Evolutionary conservation across 2,113 vertebrate genomes (phyloP), one percentile per base, ranked within the genome.

Genomic region (Upupa epops): DNA sequence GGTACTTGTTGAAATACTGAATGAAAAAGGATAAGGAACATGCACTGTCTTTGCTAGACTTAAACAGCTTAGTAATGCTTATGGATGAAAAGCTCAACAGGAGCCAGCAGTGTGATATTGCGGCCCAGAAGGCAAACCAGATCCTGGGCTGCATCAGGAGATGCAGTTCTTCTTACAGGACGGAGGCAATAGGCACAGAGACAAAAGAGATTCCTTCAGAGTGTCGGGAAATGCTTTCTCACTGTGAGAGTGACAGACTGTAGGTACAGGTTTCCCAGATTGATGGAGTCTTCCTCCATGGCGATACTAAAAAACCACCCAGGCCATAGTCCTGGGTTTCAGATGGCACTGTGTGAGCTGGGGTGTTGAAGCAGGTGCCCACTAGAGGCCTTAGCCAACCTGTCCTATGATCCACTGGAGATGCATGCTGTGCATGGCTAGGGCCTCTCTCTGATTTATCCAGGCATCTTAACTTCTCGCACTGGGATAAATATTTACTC

Each of bases 361-460:
- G 2, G 0, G 0, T 2, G 1, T 59, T 45, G 46, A 14, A 28
- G 21, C 18, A 46, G 32, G 31, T 54, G 70, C 46, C 15, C 13
- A 52, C 28, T 28, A 49, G 51, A 77, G 20, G 36, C 37, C 11
- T 6, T 4, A 46, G 11, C 42, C 65, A 31, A 2, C 7, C 52
- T 74, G 2, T 7, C 28, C 1, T 63, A 9, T 1, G 3, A 13
- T 46, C 28, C 76, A 37, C 17, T 42, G n/a, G 40, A 73, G 28
- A 54, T 59, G 36, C 10, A 42, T 83, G 28, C 32, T 2, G 0
- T 40, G 6, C 19, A 0, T 22, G 17, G 21, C 40, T 42, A 37
- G 37, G 42, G 25, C 8, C 42, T 51, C 4, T 19, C 15, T 25
- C 34, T 56, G 24, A 4, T n/a, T 9, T 29, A 51, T 46, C 10